Evolutionary conservation across 2,113 vertebrate species (phyloP).

Genomic region (Sterrhoptilus dennistouni): DNA sequence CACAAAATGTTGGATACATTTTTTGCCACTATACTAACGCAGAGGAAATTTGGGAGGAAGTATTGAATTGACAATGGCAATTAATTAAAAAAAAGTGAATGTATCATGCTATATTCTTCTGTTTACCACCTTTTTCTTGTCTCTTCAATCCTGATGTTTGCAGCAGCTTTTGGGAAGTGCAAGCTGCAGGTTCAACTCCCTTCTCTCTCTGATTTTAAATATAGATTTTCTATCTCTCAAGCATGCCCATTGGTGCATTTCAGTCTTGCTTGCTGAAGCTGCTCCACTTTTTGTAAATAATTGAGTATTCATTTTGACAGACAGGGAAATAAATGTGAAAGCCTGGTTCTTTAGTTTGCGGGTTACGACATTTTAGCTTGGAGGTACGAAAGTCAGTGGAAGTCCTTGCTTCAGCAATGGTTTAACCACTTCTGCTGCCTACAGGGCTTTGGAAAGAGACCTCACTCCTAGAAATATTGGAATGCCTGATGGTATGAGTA

Average conservation of each 20-base stretch:
- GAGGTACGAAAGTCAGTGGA: background rate
- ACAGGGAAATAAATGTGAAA: conserved; percentile 32
- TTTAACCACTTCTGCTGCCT: background rate
- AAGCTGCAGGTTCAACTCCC: background rate
- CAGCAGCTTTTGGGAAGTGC: background rate
- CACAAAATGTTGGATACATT: background rate
- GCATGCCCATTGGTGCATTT: conserved; percentile 11
- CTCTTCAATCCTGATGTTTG: background rate
- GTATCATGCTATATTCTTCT: background rate
- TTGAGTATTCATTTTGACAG: conserved; percentile 55
- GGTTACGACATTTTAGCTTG: conserved; percentile 33
- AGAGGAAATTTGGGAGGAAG: background rate
- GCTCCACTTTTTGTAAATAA: conserved; percentile 56
- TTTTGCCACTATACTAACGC: background rate
- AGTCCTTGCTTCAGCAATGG: background rate
- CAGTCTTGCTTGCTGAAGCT: background rate
- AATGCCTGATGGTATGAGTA: background rate
- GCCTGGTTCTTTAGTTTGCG: background rate
- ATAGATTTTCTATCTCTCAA: conserved; percentile 20
- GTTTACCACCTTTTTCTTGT: background rate
- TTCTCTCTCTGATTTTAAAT: conserved; percentile 1
- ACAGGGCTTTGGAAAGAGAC: background rate
- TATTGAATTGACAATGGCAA: background rate
- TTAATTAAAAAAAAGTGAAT: background rate
- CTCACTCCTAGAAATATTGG: background rate